Conservation (phyloP, 1,140 invertebrate genomes). For the Calosoma granatense region DNA sequence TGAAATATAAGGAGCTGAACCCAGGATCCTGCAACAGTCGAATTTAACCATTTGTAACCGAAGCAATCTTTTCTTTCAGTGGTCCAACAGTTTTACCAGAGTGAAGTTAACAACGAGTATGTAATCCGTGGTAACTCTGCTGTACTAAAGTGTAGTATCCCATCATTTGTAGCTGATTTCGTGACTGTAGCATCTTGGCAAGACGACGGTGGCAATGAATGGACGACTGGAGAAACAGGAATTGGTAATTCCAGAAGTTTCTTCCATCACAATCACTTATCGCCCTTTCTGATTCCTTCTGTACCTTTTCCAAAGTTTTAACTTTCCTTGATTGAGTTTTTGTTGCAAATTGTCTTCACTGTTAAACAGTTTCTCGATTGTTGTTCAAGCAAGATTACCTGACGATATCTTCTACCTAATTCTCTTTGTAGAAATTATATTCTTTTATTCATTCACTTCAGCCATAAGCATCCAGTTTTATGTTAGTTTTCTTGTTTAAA, state of each 20-base stretch:
- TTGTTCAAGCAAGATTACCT: too few relatives aligned
- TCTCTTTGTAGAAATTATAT: not conserved
- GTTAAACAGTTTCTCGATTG: too few relatives aligned
- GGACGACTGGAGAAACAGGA: slow-evolving; percentile 46
- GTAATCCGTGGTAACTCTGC: slow-evolving; percentile 87
- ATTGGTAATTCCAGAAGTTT: slow-evolving; percentile 43
- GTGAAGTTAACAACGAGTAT: slow-evolving; percentile 87
- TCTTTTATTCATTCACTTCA: not conserved
- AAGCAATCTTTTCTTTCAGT: too few relatives aligned
- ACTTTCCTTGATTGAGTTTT: too few relatives aligned
- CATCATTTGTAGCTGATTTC: slow-evolving; percentile 86
- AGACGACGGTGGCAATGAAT: slow-evolving; percentile 64
- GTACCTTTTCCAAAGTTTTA: too few relatives aligned
- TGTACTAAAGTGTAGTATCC: slow-evolving; percentile 87
- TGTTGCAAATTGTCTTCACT: too few relatives aligned
- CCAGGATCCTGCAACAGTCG: too few relatives aligned
- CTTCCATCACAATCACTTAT: slow-evolving; percentile 9
- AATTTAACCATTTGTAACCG: too few relatives aligned
- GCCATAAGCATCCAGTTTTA: too few relatives aligned
- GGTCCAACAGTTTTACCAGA: slow-evolving; percentile 79
- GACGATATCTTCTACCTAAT: too few relatives aligned
- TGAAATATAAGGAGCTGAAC: too few relatives aligned
- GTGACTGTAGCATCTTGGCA: slow-evolving; percentile 78
- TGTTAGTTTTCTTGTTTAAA: slow-evolving; percentile 26
- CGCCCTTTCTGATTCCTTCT: not conserved